phyloP scores from a whole-genome alignment of 2,113 vertebrate genomes.

The Prolemur simus region DNA sequence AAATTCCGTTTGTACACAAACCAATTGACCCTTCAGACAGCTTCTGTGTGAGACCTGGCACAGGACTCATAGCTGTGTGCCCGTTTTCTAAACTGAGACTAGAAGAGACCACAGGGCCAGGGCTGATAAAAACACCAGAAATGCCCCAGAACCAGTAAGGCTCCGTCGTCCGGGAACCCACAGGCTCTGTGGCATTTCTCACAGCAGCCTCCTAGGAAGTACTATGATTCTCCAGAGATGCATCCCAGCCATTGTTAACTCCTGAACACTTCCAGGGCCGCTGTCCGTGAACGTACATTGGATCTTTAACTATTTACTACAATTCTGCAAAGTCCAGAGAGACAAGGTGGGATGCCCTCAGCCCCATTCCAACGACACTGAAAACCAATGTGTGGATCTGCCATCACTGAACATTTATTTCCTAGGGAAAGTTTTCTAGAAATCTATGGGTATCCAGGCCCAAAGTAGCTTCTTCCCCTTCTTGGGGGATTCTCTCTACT shows the following conservation, averaged over 20 bases:
- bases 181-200: neutral
- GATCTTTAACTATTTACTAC: neutral
- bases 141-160: neutral
- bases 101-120: neutral
- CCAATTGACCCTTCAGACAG: neutral
- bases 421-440: neutral
- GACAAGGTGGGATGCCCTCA: neutral
- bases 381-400: neutral
- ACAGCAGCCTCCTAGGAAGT: neutral
- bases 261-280: neutral
- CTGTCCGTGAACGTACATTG: neutral
- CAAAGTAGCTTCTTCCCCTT: neutral
- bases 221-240: neutral
- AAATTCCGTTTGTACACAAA: neutral
- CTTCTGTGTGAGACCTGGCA: neutral
- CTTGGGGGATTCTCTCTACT: neutral
- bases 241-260: neutral
- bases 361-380: neutral
- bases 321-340: neutral
- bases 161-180: neutral
- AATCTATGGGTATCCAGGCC: neutral
- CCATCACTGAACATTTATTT: neutral
- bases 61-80: neutral
- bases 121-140: neutral
- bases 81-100: constrained; percentile 13